Percentiles rank a stretch among this genome's conserved stretches.
phyloP scores from a whole-genome alignment of 2,113 vertebrate species.

The Epinephelus lanceolatus region DNA sequence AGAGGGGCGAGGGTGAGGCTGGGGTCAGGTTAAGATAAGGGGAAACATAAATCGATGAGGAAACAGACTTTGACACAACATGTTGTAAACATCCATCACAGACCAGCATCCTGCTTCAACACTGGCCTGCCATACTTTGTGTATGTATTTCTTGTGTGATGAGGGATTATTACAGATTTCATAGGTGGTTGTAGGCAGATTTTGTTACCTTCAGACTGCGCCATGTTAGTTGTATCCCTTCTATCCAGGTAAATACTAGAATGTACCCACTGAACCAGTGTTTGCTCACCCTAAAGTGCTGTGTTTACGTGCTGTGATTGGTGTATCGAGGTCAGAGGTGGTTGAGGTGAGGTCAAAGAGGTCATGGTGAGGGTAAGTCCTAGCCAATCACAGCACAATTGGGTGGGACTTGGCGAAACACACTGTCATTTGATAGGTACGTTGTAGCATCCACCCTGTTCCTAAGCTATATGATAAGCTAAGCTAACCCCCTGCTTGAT shows the following conservation, averaged over 20 bases:
- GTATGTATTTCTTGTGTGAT: background rate
- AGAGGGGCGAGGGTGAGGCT: background rate
- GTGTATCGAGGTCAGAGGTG: too few species aligned
- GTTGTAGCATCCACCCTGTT: background rate
- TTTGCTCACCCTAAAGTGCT: too few species aligned
- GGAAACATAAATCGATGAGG: background rate
- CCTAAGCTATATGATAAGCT: background rate
- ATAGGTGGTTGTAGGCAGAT: background rate
- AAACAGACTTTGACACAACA: conserved; percentile 20
- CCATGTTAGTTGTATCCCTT: background rate
- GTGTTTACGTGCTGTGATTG: too few species aligned
- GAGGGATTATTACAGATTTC: background rate
- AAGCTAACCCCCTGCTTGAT: background rate
- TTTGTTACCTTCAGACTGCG: background rate
- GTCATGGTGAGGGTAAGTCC: too few species aligned
- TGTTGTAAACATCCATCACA: background rate
- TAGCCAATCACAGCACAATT: too few species aligned
- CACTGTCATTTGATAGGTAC: too few species aligned
- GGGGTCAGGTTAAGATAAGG: conserved; percentile 13
- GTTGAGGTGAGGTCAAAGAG: too few species aligned
- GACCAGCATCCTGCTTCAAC: background rate
- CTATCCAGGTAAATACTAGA: too few species aligned
- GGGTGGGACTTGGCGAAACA: too few species aligned
- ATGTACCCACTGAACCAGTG: too few species aligned
- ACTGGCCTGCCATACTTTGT: background rate